These are phyloP conservation scores for Drosophila repleta DNA, from an alignment of 1,140 invertebrate genomes.

Conservation along the genomic window DNA sequence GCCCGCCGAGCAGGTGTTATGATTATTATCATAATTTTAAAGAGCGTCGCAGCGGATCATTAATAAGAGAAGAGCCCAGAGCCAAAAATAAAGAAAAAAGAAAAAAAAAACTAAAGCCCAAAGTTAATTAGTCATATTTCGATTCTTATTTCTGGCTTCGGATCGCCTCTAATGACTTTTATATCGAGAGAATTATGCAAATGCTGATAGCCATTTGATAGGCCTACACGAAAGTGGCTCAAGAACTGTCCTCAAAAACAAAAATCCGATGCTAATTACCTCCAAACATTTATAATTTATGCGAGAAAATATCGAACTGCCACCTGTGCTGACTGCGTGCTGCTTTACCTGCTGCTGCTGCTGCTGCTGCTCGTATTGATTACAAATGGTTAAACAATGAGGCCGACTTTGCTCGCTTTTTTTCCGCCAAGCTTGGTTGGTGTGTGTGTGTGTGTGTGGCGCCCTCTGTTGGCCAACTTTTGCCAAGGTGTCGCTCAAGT, in stretches of 20 bases:
- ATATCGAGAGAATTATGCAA: slow-evolving; percentile 79
- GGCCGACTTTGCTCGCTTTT: neutral
- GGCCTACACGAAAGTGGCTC: slow-evolving; percentile 25
- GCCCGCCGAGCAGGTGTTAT: slow-evolving; percentile 40
- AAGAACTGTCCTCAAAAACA: slow-evolving; percentile 19
- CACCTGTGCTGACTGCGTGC: neutral
- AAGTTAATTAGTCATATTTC: slow-evolving; percentile 76
- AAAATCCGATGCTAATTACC: slow-evolving; percentile 70
- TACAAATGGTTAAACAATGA: slow-evolving; percentile 75
- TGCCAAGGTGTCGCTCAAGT: slow-evolving; percentile 31
- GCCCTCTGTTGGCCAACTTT: slow-evolving; percentile 1
- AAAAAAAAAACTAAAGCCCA: slow-evolving; percentile 30
- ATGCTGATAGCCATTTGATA: slow-evolving; percentile 75
- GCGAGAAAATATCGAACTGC: slow-evolving; percentile 15
- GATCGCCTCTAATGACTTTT: slow-evolving; percentile 64
- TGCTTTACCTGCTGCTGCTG: slow-evolving; percentile 4
- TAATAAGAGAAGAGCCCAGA: slow-evolving; percentile 17
- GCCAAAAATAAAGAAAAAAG: neutral
- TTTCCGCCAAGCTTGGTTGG: neutral
- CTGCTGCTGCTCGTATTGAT: too few relatives aligned
- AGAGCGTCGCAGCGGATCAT: slow-evolving; percentile 11
- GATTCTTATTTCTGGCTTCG: slow-evolving; percentile 6
- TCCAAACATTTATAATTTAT: slow-evolving; percentile 44
- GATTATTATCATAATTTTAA: slow-evolving; percentile 37
- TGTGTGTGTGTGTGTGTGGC: slow-evolving; percentile 1